Base-by-base conservation (phyloP, 2,888 invertebrate genomes). In the Apodemia hepburni region DNA sequence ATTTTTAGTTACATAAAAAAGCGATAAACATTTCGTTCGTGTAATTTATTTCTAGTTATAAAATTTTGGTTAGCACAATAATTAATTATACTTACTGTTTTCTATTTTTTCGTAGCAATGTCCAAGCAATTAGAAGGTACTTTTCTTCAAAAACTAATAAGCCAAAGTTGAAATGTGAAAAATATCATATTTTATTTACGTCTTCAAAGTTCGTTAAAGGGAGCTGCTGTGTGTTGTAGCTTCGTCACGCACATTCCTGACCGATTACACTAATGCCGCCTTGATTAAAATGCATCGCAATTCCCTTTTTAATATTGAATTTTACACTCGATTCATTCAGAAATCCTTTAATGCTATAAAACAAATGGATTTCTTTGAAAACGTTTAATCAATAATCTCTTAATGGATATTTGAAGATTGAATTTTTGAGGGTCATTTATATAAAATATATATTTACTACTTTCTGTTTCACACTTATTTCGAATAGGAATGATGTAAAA, bases 201-300 rank as follows among this genome's bases (percentile, higher is more conserved):
- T 45, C 8, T 2, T n/a, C n/a, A 45, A 45, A 12, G 2, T 45
- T 45, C 2, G 0, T 15, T n/a, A 60, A 67, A 60, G 65, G 9
- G 15, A n/a, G 3, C 1, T 54, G 4, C 75, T 29, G 72, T 84
- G 71, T 83, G 81, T 84, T 68, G 65, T 64, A 11, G 51, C 65
- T 70, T 71, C 79, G 79, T 76, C 73, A 84, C 81, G 80, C 80
- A 80, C 84, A 87, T 87, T 88, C 85, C 83, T 80, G 81, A 75
- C 78, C 84, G 87, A 89, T 88, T 88, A 87, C 77, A 83, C 84
- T 90, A 90, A 90, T 90, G 77, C 90, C 85, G 75, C 81, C 87
- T 90, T 90, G 87, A 90, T 90, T 88, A 89, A 89, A 90, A 87
- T 84, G 83, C 85, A 87, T 80, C 71, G 70, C 72, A 68, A 68